Conservation (phyloP, 2,113 vertebrate genomes). For the Isurus oxyrinchus region DNA sequence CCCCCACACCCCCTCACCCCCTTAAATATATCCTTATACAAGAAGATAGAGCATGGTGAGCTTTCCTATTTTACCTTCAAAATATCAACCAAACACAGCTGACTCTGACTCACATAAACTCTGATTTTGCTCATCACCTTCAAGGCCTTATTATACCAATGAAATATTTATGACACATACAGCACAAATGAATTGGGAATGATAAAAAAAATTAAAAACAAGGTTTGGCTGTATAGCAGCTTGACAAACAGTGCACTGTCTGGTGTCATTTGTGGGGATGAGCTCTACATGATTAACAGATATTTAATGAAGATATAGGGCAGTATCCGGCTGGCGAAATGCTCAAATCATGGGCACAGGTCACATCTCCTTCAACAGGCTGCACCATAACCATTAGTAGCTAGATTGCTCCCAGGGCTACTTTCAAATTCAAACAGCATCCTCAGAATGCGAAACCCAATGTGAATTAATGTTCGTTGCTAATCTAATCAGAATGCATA, state of each 20-base stretch:
- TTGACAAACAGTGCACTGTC: not conserved
- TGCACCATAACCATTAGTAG: not conserved
- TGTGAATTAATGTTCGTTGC: not conserved
- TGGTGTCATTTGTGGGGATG: not conserved
- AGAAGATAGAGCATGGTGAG: not conserved
- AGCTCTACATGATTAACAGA: not conserved
- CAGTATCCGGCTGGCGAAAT: not conserved
- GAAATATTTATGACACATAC: slow-evolving; percentile 6
- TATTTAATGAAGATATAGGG: not conserved
- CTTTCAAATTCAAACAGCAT: not conserved
- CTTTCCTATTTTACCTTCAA: not conserved
- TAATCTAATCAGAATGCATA: not conserved
- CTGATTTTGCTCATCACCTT: not conserved
- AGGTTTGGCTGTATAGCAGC: not conserved
- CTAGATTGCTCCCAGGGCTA: not conserved
- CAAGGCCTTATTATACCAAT: slow-evolving; percentile 2
- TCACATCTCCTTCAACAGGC: not conserved
- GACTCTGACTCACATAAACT: not conserved
- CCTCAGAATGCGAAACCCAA: not conserved
- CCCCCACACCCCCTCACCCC: no score
- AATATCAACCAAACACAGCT: not conserved
- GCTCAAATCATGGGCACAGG: not conserved
- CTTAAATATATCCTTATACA: not conserved
- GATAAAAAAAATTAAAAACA: slow-evolving; percentile 18
- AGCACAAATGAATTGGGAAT: not conserved